phyloP scores from a whole-genome alignment of 1,140 invertebrate genomes.

The Cryptotermes secundus region DNA sequence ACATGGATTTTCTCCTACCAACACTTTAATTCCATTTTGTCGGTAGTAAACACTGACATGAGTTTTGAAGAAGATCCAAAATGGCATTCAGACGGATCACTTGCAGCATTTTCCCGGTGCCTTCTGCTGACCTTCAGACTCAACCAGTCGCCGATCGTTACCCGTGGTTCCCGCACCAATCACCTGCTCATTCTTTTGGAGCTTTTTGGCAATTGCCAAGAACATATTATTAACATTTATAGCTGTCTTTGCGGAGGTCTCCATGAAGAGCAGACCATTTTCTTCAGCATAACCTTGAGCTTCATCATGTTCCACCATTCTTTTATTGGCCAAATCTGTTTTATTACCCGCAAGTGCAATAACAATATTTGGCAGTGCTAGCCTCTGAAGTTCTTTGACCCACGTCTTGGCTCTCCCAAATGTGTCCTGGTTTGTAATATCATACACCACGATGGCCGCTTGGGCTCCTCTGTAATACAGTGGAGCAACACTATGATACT shows the following conservation, averaged over 20 bases:
- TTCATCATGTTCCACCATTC: slow-evolving; percentile 97
- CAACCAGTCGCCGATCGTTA: slow-evolving; percentile 76
- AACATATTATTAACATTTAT: slow-evolving; percentile 99
- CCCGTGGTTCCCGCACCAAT: slow-evolving; percentile 68
- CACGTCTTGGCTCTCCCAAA: slow-evolving; percentile 98
- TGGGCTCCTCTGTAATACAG: slow-evolving; percentile 99
- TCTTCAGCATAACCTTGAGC: slow-evolving; percentile 98
- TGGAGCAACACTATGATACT: slow-evolving; percentile 98
- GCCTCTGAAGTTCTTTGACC: slow-evolving; percentile 98
- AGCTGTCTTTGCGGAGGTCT: slow-evolving; percentile 99
- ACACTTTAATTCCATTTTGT: not conserved
- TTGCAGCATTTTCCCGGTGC: slow-evolving; percentile 88
- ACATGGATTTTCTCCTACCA: too few relatives aligned
- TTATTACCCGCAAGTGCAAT: slow-evolving; percentile 99
- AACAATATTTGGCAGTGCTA: slow-evolving; percentile 98
- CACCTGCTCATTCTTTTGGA: slow-evolving; percentile 90
- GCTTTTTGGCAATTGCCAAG: slow-evolving; percentile 97
- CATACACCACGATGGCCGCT: slow-evolving; percentile 99
- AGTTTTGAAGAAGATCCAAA: slow-evolving; percentile 24
- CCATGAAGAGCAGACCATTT: slow-evolving; percentile 99
- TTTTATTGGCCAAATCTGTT: slow-evolving; percentile 94
- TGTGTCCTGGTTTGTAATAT: slow-evolving; percentile 99
- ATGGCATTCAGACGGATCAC: slow-evolving; percentile 60
- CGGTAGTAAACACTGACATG: slow-evolving; percentile 21
- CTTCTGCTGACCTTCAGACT: slow-evolving; percentile 77